Conservation (phyloP, 2,888 invertebrate genomes). For the Nowickia ferox region DNA sequence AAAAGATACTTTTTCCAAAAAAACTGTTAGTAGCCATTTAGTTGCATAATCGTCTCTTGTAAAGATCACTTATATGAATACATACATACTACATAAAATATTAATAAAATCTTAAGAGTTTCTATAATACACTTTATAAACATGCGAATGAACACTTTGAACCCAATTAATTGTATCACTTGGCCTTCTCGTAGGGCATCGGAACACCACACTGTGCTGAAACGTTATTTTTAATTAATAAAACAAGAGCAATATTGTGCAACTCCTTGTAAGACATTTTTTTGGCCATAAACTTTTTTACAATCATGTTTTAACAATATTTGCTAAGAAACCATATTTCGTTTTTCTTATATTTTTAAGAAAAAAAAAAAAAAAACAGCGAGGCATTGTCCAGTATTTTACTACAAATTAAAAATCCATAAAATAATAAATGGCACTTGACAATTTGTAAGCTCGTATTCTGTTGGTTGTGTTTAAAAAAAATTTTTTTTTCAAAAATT, state of each 20-base stretch:
- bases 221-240: background rate
- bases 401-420: constrained; percentile 71
- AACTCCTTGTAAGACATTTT: constrained; percentile 43
- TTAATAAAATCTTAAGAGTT: too few relatives aligned
- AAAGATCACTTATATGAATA: too few relatives aligned
- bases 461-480: constrained; percentile 20
- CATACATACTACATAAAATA: too few relatives aligned
- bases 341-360: constrained; percentile 14
- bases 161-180: too few relatives aligned
- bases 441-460: constrained; percentile 47
- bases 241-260: constrained; percentile 16
- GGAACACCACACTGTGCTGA: background rate
- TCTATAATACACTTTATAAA: too few relatives aligned
- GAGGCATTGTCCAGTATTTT: constrained; percentile 31
- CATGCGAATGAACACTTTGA: too few relatives aligned
- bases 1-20: too few relatives aligned
- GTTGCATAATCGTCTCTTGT: too few relatives aligned
- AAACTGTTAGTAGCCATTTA: too few relatives aligned
- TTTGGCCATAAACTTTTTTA: background rate
- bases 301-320: constrained; percentile 1
- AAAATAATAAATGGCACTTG: constrained; percentile 70
- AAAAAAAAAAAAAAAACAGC: constrained; percentile 23
- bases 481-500: constrained; percentile 46
- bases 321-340: constrained; percentile 25
- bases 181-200: background rate